Base-by-base conservation (phyloP, 2,888 invertebrate genomes). In the Coleophora deauratella region DNA sequence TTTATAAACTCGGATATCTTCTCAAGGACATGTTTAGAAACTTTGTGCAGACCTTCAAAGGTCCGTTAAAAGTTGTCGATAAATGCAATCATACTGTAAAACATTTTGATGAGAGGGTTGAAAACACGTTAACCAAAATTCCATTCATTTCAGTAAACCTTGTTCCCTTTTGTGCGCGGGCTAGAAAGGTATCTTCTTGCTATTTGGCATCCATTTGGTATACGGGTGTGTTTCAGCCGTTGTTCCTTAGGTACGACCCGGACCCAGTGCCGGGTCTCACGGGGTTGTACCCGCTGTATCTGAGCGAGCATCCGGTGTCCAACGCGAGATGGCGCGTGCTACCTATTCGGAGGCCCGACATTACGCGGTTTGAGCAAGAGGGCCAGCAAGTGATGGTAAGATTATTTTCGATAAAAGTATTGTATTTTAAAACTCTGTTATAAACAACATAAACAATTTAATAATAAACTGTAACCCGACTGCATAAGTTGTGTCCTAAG, bases 311-410 rank as follows among this genome's bases (percentile, higher is more conserved):
- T 57, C 66, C 67, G 42, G 81, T 84, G 14, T 73, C 78, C 13
- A 84, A 80, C 57, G 72, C 79, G 2, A 72, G 85, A 42, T 85
- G 82, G 82, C 70, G 81, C 40, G 61, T 81, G 15, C 55, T 85
- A 42, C 82, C 85, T 1, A 47, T 61, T n/a, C 76, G 73, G 45
- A 52, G 49, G 1, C 62, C 74, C 1, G 46, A 73, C 32, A 65
- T 76, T 14, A 81, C 85, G 9, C 66, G 85, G 40, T 84, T 84
- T 45, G 85, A 85, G 49, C 72, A 68, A 46, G 81, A 84, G 54
- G 85, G 74, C 27, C 54, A 55, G 3, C 57, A 56, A 30, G 54
- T 81, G 33, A 52, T 37, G 34, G 84, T 84, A 50, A 67, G 61
- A 43, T 4, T 21, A 21, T 21, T 21, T n/a, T 21, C 21, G 21